phyloP scores from a whole-genome alignment of 2,113 vertebrate species.

The Marcusenius ussheri region DNA sequence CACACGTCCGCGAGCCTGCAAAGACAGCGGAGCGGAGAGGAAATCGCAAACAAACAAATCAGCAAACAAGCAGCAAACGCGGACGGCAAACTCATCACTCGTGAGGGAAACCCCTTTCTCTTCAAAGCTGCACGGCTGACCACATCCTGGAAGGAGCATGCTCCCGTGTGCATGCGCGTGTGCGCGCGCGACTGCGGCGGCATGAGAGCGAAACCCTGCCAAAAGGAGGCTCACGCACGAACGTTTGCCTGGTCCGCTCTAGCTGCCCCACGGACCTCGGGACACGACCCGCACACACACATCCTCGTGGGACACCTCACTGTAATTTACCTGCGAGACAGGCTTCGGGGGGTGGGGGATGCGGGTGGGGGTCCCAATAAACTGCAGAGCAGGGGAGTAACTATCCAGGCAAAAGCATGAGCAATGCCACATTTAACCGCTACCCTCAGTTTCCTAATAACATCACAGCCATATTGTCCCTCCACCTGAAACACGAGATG shows the following conservation, averaged over 20 bases:
- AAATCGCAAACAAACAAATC: background rate
- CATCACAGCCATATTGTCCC: background rate
- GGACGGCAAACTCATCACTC: constrained; percentile 22
- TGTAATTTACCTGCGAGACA: background rate
- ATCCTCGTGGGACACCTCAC: background rate
- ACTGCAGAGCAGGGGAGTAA: constrained; percentile 26
- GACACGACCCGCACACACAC: background rate
- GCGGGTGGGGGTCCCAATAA: constrained; percentile 41
- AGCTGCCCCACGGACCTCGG: background rate
- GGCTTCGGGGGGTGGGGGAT: background rate
- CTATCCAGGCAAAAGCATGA: constrained; percentile 45
- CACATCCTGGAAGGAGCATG: constrained; percentile 46
- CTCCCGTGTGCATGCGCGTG: constrained; percentile 23
- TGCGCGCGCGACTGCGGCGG: constrained; percentile 20
- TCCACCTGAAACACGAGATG: background rate
- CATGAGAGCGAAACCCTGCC: background rate
- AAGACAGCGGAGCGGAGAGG: background rate
- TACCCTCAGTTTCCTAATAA: constrained; percentile 37
- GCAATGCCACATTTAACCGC: constrained; percentile 41
- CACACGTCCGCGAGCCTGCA: background rate
- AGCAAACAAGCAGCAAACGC: constrained; percentile 27
- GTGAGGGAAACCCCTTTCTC: constrained; percentile 43
- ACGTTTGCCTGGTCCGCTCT: background rate
- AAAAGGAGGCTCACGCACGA: background rate
- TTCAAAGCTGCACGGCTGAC: constrained; percentile 50